phyloP scores from a whole-genome alignment of 1,140 invertebrate genomes.

The Ceratina japonica region DNA sequence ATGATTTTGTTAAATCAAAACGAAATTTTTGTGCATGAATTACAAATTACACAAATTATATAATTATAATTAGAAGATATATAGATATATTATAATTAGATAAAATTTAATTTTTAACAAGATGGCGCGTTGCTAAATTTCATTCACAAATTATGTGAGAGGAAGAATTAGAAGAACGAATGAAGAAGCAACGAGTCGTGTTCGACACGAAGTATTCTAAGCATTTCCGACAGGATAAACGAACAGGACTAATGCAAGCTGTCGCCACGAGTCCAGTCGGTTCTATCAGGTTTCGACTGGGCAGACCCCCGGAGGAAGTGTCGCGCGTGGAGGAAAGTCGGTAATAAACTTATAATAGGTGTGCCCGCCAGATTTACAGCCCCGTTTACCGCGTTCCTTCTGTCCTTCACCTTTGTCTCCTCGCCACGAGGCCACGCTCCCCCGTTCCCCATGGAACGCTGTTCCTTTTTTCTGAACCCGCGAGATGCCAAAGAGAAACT shows the following conservation, averaged over 20 bases:
- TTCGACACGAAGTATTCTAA: conserved; percentile 31
- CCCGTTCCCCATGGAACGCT: conserved; percentile 42
- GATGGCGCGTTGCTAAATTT: too few species aligned
- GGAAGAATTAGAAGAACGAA: background rate
- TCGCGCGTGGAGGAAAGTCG: conserved; percentile 61
- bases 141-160: too few species aligned
- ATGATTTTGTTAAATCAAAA: too few species aligned
- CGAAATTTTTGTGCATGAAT: too few species aligned
- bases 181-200: background rate
- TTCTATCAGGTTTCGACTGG: conserved; percentile 55
- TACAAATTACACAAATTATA: too few species aligned
- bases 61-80: too few species aligned
- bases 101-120: too few species aligned
- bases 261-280: background rate
- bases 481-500: conserved; percentile 14
- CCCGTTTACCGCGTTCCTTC: conserved; percentile 59
- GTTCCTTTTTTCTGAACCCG: conserved; percentile 23
- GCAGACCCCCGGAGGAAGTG: conserved; percentile 54
- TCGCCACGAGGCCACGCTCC: conserved; percentile 18
- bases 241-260: conserved; percentile 50
- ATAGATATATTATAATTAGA: too few species aligned
- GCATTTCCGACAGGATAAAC: conserved; percentile 49
- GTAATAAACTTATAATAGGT: conserved; percentile 72
- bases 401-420: conserved; percentile 6
- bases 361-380: conserved; percentile 66